Percentiles rank a stretch among this genome's conserved stretches.
Conservation (phyloP, 2,113 vertebrate genomes). For the western clawed frog (Xenopus tropicalis) region UCB_Xtro_10.0 CM004451.2:57557001-57557500, state of each 20-base stretch:
- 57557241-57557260: conserved; percentile 15
- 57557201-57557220: not conserved
- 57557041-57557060: not conserved
- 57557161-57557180: not conserved
- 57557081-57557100: too few relatives aligned
- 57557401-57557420: not conserved
- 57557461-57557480: too few relatives aligned
- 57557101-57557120: too few relatives aligned
- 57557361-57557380: conserved; percentile 5
- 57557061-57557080: not conserved
- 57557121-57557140: too few relatives aligned
- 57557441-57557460: too few relatives aligned
- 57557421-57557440: too few relatives aligned
- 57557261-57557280: conserved; percentile 22
- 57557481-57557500: too few relatives aligned
- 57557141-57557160: too few relatives aligned
- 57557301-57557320: conserved; percentile 28
- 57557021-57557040: not conserved
- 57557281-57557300: conserved; percentile 27
- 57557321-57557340: conserved; percentile 17
- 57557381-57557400: not conserved
- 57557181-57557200: not conserved
- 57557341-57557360: conserved; percentile 5
- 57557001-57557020: not conserved
- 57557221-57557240: conserved; percentile 4